Conservation (phyloP, 2,113 vertebrate species). For the Ovis canadensis region DNA sequence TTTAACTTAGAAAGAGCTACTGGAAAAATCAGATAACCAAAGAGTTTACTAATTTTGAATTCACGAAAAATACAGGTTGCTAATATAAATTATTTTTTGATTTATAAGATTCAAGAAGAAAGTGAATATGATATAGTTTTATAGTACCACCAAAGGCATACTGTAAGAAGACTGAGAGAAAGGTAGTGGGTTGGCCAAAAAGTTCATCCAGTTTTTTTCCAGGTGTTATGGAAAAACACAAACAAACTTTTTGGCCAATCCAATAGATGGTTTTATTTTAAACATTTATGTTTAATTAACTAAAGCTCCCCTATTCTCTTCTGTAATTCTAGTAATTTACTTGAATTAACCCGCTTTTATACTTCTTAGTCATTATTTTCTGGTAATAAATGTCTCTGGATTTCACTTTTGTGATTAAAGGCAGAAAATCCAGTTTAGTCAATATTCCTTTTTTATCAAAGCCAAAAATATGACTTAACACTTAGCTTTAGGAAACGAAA, state of each 20-base stretch:
- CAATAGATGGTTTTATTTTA: constrained; percentile 3
- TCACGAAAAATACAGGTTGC: constrained; percentile 44
- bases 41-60: constrained; percentile 3
- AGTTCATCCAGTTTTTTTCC: neutral
- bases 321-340: constrained; percentile 34
- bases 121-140: neutral
- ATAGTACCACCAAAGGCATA: constrained; percentile 11
- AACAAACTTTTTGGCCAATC: neutral
- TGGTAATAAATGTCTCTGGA: constrained; percentile 38
- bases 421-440: constrained; percentile 34
- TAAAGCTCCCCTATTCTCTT: constrained; percentile 5
- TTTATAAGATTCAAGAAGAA: constrained; percentile 28
- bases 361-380: neutral
- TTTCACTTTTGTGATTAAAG: constrained; percentile 40
- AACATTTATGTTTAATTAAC: constrained; percentile 25
- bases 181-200: neutral
- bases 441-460: constrained; percentile 26
- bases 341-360: neutral
- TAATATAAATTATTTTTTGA: constrained; percentile 11
- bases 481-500: constrained; percentile 22
- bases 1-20: constrained; percentile 17
- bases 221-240: neutral
- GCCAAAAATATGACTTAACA: constrained; percentile 30
- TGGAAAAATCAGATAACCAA: constrained; percentile 36
- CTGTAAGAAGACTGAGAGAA: neutral